These are phyloP conservation scores for Perithous albicinctus DNA, from an alignment of 2,888 invertebrate species.

Conservation along the genomic window DNA sequence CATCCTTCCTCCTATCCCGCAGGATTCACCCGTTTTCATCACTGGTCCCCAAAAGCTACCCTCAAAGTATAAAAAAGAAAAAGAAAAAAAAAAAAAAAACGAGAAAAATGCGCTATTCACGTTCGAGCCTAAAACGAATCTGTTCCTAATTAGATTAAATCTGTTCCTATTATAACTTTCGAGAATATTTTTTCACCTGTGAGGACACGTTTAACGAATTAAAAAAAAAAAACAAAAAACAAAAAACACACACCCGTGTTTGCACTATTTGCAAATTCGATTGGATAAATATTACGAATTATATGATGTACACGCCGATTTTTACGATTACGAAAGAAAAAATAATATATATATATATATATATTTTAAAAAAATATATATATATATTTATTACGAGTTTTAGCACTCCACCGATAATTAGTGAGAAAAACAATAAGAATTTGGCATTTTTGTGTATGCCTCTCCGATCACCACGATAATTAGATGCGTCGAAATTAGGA, in stretches of 20 bases:
- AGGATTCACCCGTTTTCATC: constrained; percentile 82
- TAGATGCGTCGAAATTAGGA: constrained; percentile 64
- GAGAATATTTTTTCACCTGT: constrained; percentile 38
- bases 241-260: no score
- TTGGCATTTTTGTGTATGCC: constrained; percentile 33
- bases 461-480: constrained; percentile 42
- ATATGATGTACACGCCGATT: constrained; percentile 24
- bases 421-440: constrained; percentile 28
- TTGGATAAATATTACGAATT: constrained; percentile 20
- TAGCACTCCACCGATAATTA: neutral
- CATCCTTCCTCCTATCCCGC: constrained; percentile 80
- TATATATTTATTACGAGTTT: no score
- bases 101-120: constrained; percentile 27
- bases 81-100: no score
- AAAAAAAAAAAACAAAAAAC: no score
- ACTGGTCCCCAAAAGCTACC: constrained; percentile 82
- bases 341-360: no score
- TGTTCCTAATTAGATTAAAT: constrained; percentile 71
- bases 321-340: constrained; percentile 32
- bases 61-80: constrained; percentile 83
- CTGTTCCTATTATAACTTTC: constrained; percentile 53
- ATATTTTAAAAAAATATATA: no score
- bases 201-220: constrained; percentile 12
- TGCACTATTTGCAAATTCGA: constrained; percentile 36
- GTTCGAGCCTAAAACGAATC: constrained; percentile 69